Evolutionary conservation across 2,113 vertebrate genomes (phyloP).

Genomic region (Vulpes lagopus): DNA sequence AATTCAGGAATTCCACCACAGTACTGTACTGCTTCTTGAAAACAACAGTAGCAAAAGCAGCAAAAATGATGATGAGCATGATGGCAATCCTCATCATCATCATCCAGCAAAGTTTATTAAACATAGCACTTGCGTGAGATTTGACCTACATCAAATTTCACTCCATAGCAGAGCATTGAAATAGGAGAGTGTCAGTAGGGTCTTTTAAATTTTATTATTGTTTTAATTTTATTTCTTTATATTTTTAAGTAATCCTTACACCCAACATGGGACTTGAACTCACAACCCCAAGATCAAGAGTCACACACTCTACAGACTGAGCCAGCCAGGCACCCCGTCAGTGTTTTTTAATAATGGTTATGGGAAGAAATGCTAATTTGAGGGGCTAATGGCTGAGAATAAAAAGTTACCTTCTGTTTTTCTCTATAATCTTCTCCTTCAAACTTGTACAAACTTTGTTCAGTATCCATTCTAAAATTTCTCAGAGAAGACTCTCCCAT

Average conservation of each 20-base stretch:
- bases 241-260: not conserved
- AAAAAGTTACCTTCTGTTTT: conserved; percentile 92
- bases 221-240: not conserved
- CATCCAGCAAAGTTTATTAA: conserved; percentile 29
- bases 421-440: conserved; percentile 96
- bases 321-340: not conserved
- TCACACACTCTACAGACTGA: not conserved
- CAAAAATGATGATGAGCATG: not conserved
- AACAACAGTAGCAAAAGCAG: not conserved
- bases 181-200: not conserved
- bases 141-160: not conserved
- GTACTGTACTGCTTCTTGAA: not conserved
- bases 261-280: not conserved
- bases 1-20: conserved; percentile 2
- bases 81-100: not conserved
- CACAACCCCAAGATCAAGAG: not conserved
- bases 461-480: conserved; percentile 94
- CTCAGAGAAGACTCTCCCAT: conserved; percentile 93
- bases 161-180: not conserved
- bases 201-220: not conserved
- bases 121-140: not conserved
- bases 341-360: conserved; percentile 1
- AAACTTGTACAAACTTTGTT: conserved; percentile 95
- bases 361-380: conserved; percentile 30
- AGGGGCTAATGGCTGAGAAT: not conserved